phyloP scores from a whole-genome alignment of 2,797 vertebrate species.

The Bovichtus diacanthus region DNA sequence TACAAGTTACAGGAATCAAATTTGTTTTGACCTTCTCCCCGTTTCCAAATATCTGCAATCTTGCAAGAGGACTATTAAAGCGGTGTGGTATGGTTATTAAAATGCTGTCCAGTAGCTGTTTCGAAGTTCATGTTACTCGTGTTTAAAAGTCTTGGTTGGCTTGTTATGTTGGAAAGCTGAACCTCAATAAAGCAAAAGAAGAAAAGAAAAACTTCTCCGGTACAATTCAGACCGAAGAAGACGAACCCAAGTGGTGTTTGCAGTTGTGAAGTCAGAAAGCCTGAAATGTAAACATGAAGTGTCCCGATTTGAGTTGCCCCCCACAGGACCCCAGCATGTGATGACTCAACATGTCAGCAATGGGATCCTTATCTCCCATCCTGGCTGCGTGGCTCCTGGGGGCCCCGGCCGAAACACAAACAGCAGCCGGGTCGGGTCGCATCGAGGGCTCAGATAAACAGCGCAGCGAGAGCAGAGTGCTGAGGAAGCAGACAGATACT shows the following conservation, averaged over 20 bases:
- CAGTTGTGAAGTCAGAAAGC: background rate
- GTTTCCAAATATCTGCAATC: conserved; percentile 21
- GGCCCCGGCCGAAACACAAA: conserved; percentile 60
- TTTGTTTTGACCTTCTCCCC: conserved; percentile 30
- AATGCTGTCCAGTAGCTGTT: conserved; percentile 10
- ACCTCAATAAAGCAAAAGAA: background rate
- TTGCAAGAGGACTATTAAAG: background rate
- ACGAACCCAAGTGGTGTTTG: background rate
- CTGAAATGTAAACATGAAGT: conserved; percentile 21
- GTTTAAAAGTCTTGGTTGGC: background rate
- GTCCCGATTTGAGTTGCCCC: conserved; percentile 12
- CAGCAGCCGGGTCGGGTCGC: conserved; percentile 52
- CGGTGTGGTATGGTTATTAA: too few species aligned
- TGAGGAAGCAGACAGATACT: conserved; percentile 69
- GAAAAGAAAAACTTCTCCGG: background rate
- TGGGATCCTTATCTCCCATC: conserved; percentile 72
- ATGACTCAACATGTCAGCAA: conserved; percentile 68
- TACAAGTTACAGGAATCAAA: conserved; percentile 17
- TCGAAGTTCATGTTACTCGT: background rate
- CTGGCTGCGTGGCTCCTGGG: conserved; percentile 56
- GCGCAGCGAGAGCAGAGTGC: conserved; percentile 46
- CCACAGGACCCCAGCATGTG: conserved; percentile 43
- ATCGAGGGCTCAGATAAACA: conserved; percentile 70
- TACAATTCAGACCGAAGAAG: background rate
- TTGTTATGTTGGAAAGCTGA: background rate